Base-by-base conservation (phyloP, 2,797 vertebrate species). In the Mastacembelus armatus region DNA sequence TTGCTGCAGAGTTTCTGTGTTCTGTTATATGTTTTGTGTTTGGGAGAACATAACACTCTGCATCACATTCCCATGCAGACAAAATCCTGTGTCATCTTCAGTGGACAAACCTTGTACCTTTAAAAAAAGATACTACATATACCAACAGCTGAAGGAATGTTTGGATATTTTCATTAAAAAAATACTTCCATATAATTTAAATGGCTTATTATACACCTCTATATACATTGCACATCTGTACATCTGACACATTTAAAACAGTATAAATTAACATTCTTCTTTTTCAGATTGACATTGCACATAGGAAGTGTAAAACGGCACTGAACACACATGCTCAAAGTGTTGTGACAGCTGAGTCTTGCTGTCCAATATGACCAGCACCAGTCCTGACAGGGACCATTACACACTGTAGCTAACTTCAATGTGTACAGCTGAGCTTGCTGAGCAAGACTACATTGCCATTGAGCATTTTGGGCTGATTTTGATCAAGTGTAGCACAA, bases 241-340 rank as follows among this genome's bases (percentile, higher is more conserved):
- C n/a, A n/a, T n/a, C n/a, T n/a, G n/a, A n/a, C n/a, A 88, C 85
- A 88, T 80, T 84, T 80, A 22, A 81, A 86, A 84, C 84, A 67
- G 75, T 88, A 93, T 91, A 92, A 93, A 93, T 92, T 83, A 93
- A 93, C 91, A 93, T 93, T 94, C 89, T 80, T 85, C 43, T 88
- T 85, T 45, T 88, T 88, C 70, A 72, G 75, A 84, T 80, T 39
- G 43, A 92, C 87, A 93, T 91, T 91, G 90, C 89, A 92, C 91
- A 90, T 89, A 85, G 66, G 85, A 88, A 87, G 78, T 82, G 85
- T 86, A 76, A 82, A 89, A 83, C 85, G 65, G 86, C 83, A 88
- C 86, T 75, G 71, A 73, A 66, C 43, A 45, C 51, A 72, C 83
- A 77, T 82, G 70, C 76, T 79, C n/a, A n/a, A 50, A 71, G 58